These are phyloP conservation scores for Hassar affinis DNA, from an alignment of 2,113 vertebrate genomes.

Conservation along the genomic window DNA sequence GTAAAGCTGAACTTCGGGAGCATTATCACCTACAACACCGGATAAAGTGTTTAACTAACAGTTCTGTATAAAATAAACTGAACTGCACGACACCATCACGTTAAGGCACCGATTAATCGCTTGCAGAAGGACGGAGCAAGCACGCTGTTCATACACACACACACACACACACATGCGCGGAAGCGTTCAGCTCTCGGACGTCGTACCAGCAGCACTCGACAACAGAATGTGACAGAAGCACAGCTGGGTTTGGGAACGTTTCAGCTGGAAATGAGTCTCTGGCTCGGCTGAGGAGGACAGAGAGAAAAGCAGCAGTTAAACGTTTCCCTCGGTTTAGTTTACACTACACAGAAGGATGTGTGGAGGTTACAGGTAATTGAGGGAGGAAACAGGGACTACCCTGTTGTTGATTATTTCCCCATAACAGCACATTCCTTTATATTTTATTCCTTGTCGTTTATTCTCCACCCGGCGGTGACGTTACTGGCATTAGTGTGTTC, in stretches of 20 bases:
- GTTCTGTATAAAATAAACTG: too few species aligned
- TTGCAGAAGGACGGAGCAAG: background rate
- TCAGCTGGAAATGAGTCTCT: constrained; percentile 45
- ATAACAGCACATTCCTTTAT: background rate
- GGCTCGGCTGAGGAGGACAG: background rate
- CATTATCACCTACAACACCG: too few species aligned
- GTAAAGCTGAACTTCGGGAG: too few species aligned
- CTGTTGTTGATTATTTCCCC: background rate
- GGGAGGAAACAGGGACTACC: background rate
- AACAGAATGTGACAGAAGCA: background rate
- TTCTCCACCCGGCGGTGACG: background rate
- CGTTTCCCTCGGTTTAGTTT: background rate
- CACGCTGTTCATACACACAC: background rate
- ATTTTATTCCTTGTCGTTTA: background rate
- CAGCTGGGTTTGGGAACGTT: constrained; percentile 29
- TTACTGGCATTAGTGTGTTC: background rate
- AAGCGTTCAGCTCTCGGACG: background rate
- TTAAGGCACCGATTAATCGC: background rate
- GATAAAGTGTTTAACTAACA: background rate
- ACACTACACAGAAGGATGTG: too few species aligned
- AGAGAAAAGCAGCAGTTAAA: background rate
- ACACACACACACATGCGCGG: background rate
- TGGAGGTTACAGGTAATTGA: background rate
- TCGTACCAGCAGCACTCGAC: constrained; percentile 1
- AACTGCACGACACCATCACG: background rate